A percentile compares a stretch with the other conserved stretches of the same genome.
Conservation (phyloP, 2,113 vertebrate genomes). For the Arothron firmamentum region DNA sequence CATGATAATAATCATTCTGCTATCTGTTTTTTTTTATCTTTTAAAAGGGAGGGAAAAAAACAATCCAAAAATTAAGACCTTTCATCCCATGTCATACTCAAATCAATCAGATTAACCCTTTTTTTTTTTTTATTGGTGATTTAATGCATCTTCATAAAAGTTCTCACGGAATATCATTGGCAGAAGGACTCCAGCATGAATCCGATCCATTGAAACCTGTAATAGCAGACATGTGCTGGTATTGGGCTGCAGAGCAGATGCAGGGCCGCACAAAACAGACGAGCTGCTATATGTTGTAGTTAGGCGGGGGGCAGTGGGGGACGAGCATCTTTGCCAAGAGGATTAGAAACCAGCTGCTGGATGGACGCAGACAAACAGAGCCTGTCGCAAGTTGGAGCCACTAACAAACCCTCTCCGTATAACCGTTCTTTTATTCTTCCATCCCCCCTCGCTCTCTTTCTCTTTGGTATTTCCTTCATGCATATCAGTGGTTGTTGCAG, state of each 20-base stretch:
- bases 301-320: conserved; percentile 20
- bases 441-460: conserved; percentile 7
- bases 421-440: conserved; percentile 3
- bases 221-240: background rate
- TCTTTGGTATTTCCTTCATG: conserved; percentile 49
- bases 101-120: background rate
- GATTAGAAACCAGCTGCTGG: conserved; percentile 76
- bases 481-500: conserved; percentile 45
- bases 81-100: background rate
- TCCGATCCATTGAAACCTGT: conserved; percentile 19
- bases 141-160: background rate
- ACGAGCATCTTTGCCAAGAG: conserved; percentile 69
- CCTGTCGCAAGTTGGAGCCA: conserved; percentile 12
- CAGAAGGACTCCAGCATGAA: conserved; percentile 12
- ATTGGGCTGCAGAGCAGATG: background rate
- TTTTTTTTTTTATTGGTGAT: background rate
- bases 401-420: conserved; percentile 20
- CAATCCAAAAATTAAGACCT: background rate
- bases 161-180: too few relatives aligned
- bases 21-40: too few relatives aligned
- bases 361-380: conserved; percentile 38
- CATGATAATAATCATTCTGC: too few relatives aligned
- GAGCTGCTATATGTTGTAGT: conserved; percentile 46
- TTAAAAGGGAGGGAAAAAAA: background rate
- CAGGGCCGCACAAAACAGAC: conserved; percentile 32